Percentiles rank a stretch among this genome's conserved stretches.
phyloP scores from a whole-genome alignment of 2,888 invertebrate species.

The Pherbina coryleti region DNA sequence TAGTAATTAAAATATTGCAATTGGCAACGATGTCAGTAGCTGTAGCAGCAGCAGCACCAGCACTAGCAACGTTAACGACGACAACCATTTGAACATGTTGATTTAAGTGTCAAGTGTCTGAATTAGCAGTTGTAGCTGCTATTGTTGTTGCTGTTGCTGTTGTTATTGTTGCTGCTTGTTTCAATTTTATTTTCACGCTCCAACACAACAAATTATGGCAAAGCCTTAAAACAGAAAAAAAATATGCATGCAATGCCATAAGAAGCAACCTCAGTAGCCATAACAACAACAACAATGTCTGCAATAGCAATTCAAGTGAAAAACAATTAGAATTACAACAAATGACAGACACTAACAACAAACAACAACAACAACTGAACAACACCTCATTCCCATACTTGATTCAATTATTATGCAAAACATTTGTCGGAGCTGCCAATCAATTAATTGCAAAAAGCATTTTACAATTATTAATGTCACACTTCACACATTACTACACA shows the following conservation, averaged over 20 bases:
- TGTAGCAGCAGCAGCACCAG: background rate
- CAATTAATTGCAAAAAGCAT: slow-evolving; percentile 19
- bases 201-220: background rate
- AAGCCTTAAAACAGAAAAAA: background rate
- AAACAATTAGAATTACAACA: slow-evolving; percentile 26
- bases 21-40: background rate
- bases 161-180: background rate
- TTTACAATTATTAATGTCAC: slow-evolving; percentile 2
- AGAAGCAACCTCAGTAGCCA: background rate
- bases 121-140: too few relatives aligned
- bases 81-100: background rate
- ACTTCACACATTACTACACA: background rate
- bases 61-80: background rate
- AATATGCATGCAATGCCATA: slow-evolving; percentile 15
- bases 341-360: slow-evolving; percentile 38
- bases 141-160: too few relatives aligned
- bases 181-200: background rate
- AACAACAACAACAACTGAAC: slow-evolving; percentile 22
- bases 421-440: slow-evolving; percentile 26
- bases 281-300: slow-evolving; percentile 28
- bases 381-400: background rate
- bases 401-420: background rate
- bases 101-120: background rate
- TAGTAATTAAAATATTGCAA: slow-evolving; percentile 2
- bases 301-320: slow-evolving; percentile 28